A percentile compares a stretch with the other conserved stretches of the same genome.
Conservation (phyloP, 2,888 invertebrate species). For the Eupithecia abbreviata region DNA sequence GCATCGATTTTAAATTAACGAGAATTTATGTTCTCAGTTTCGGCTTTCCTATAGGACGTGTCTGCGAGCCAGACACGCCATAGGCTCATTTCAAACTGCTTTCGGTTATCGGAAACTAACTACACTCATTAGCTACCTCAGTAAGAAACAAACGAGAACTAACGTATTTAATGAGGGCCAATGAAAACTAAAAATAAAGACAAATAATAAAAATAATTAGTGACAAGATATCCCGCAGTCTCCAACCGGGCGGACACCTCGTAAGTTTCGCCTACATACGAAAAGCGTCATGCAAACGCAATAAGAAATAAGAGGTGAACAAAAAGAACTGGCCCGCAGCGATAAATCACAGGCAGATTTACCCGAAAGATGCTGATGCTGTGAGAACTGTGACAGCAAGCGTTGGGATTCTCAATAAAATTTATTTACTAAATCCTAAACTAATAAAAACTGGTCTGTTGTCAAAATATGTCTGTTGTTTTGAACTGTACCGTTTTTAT, state of each 20-base stretch:
- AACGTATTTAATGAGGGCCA: neutral
- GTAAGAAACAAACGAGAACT: neutral
- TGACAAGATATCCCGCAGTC: constrained; percentile 60
- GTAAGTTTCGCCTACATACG: constrained; percentile 64
- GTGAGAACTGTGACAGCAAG: constrained; percentile 54
- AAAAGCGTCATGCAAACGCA: constrained; percentile 61
- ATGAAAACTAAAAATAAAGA: constrained; percentile 16
- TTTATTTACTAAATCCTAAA: constrained; percentile 5
- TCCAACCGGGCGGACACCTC: constrained; percentile 50
- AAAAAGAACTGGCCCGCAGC: constrained; percentile 59
- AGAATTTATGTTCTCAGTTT: constrained; percentile 72
- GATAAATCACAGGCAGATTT: constrained; percentile 66
- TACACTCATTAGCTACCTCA: neutral
- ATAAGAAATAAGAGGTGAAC: constrained; percentile 63
- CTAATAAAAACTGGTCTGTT: neutral
- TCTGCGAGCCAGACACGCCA: constrained; percentile 49
- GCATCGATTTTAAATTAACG: constrained; percentile 75
- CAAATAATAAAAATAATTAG: constrained; percentile 62
- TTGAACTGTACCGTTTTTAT: neutral
- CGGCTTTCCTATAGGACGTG: constrained; percentile 60
- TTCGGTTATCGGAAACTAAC: constrained; percentile 59
- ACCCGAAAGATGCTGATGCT: constrained; percentile 65
- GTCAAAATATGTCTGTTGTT: neutral
- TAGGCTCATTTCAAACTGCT: constrained; percentile 69
- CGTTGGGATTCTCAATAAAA: constrained; percentile 36